Evolutionary conservation across 2,888 invertebrate species (phyloP), one percentile per base, ranked within the genome.

Genomic region (Xestia ashworthii): DNA sequence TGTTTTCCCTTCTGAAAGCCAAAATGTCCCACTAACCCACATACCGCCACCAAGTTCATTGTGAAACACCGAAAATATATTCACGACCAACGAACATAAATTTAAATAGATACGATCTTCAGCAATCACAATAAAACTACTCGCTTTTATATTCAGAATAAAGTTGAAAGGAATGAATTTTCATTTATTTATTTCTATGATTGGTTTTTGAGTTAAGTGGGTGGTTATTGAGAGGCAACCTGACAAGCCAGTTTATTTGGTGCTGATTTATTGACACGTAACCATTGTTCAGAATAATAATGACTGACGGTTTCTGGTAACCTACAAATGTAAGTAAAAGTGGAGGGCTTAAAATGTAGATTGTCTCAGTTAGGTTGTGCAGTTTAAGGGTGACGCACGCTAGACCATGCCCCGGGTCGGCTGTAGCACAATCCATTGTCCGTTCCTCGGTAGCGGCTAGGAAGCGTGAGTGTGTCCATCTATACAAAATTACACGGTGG

Each of bases 181-280:
- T 76, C 46, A 62, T 75, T 66, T 62, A 58, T 75, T 71, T 78
- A 19, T 62, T n/a, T 46, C 41, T 41, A 25, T 44, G 50, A 83
- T 81, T 77, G 76, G 73, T 74, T 71, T 53, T 74, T 85, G 25
- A 55, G n/a, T 11, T 55, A 71, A 71, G 64, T 81, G 64, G 76
- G 19, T 50, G 32, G 64, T 68, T 84, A 88, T 87, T 78, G 79
- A 87, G 84, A 74, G 79, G 73, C 81, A 80, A 76, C 79, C 84
- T 87, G 88, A 86, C 87, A 73, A 73, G 44, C 62, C 55, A 38
- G 65, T 81, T 77, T 69, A 25, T 58, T 76, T 77, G 75, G 69
- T 75, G 85, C 79, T 85, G 87, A 88, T 87, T 90, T 85, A 87
- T 83, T 71, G 78, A 38, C 89, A 90, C 90, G 91, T 87, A 53